Evolutionary conservation across 2,888 invertebrate genomes (phyloP).

Genomic region (Diachrysia chrysitis): DNA sequence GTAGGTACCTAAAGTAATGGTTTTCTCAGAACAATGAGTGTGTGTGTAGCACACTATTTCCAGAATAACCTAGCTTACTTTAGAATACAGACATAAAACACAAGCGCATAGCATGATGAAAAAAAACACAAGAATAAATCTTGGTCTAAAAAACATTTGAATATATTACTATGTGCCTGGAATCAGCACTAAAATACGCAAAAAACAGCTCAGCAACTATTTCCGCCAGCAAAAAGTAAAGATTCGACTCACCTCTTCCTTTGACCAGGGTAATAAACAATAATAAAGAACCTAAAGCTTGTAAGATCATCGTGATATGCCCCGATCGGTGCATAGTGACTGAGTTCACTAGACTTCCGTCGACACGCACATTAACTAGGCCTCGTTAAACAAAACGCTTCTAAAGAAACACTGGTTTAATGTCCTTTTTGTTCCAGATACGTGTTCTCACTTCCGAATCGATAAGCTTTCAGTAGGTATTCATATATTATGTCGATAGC

Average conservation of each 20-base stretch:
- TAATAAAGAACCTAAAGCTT: constrained; percentile 61
- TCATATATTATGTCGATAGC: constrained; percentile 46
- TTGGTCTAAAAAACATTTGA: neutral
- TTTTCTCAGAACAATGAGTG: neutral
- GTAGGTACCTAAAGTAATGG: neutral
- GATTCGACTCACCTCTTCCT: constrained; percentile 63
- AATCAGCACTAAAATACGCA: constrained; percentile 20
- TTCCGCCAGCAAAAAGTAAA: constrained; percentile 40
- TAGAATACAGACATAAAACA: constrained; percentile 19
- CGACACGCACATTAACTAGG: constrained; percentile 63
- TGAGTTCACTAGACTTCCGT: constrained; percentile 71
- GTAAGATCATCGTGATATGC: constrained; percentile 64
- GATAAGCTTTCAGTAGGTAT: constrained; percentile 71
- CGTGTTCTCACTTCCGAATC: constrained; percentile 67
- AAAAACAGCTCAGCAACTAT: neutral
- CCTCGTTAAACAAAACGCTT: constrained; percentile 69
- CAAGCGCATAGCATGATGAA: constrained; percentile 38
- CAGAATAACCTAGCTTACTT: constrained; percentile 10
- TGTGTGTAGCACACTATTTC: neutral
- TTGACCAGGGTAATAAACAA: constrained; percentile 46
- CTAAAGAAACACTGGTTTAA: constrained; percentile 70
- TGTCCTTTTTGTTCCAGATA: constrained; percentile 73
- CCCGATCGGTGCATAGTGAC: constrained; percentile 64
- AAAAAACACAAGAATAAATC: constrained; percentile 22
- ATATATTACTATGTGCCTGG: constrained; percentile 5